These are phyloP conservation scores for Anguilla rostrata DNA, from an alignment of 2,113 vertebrate genomes.

Conservation along the genomic window DNA sequence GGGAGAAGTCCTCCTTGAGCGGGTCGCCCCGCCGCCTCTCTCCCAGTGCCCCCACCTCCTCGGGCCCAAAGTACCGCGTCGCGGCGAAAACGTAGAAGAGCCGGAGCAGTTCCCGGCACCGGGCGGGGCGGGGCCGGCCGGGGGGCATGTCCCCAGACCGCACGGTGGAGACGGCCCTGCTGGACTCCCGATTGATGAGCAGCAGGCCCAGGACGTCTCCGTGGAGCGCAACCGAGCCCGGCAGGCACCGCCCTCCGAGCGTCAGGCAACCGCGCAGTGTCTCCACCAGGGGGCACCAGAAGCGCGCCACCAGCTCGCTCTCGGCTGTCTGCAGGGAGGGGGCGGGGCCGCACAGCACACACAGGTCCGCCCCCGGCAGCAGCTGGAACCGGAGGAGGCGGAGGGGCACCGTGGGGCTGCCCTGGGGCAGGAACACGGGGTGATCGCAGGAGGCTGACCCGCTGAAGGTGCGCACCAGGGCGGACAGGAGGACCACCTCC, in stretches of 20 bases:
- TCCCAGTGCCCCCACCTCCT: slow-evolving; percentile 55
- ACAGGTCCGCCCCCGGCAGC: slow-evolving; percentile 77
- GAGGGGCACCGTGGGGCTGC: slow-evolving; percentile 85
- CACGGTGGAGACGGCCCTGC: slow-evolving; percentile 73
- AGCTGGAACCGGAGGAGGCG: slow-evolving; percentile 82
- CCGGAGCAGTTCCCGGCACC: slow-evolving; percentile 73
- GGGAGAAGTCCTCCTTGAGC: slow-evolving; percentile 70
- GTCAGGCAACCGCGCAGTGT: slow-evolving; percentile 70
- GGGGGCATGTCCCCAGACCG: slow-evolving; percentile 9
- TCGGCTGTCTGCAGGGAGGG: slow-evolving; percentile 75
- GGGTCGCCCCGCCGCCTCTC: slow-evolving; percentile 28
- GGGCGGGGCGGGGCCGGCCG: slow-evolving; percentile 47
- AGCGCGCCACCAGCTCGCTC: slow-evolving; percentile 70
- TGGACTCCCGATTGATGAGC: slow-evolving; percentile 78
- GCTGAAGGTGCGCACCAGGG: slow-evolving; percentile 69
- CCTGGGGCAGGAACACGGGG: slow-evolving; percentile 85
- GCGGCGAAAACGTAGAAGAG: slow-evolving; percentile 76
- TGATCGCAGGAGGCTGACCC: slow-evolving; percentile 77
- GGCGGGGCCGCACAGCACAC: slow-evolving; percentile 81
- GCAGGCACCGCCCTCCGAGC: slow-evolving; percentile 65
- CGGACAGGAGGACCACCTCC: slow-evolving; percentile 79
- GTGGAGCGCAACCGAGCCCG: slow-evolving; percentile 63
- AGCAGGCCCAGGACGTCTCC: slow-evolving; percentile 76
- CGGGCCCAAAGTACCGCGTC: slow-evolving; percentile 73
- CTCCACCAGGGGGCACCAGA: slow-evolving; percentile 80